Conservation (phyloP, 2,888 invertebrate species). For the Yponomeuta malinellus region DNA sequence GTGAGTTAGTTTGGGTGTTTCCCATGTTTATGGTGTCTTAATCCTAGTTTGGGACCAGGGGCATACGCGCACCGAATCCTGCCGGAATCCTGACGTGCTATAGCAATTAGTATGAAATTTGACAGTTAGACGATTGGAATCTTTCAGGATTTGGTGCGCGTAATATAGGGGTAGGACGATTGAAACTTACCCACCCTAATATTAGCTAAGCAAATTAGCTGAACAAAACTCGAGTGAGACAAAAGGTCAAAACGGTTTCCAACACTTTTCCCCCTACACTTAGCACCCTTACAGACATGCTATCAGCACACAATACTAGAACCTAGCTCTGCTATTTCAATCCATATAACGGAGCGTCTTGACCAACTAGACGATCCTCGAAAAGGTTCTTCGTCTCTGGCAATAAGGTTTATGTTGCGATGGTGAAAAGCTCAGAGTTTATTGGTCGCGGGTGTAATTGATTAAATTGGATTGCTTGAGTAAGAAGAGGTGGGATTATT, state of each 20-base stretch:
- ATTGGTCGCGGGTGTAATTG: slow-evolving; percentile 1
- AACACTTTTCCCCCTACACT: neutral
- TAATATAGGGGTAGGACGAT: too few relatives aligned
- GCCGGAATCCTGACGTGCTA: too few relatives aligned
- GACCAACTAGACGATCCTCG: neutral
- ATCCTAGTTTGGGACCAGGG: too few relatives aligned
- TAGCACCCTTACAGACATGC: neutral
- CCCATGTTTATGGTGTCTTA: too few relatives aligned
- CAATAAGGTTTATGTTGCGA: neutral
- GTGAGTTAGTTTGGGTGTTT: too few relatives aligned
- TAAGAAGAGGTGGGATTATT: neutral
- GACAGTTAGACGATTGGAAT: too few relatives aligned
- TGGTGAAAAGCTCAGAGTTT: neutral
- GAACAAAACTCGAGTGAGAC: too few relatives aligned
- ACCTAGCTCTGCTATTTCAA: neutral
- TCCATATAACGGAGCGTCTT: neutral
- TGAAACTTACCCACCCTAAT: too few relatives aligned
- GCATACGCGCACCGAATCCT: too few relatives aligned
- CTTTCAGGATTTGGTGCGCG: too few relatives aligned
- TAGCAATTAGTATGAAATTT: too few relatives aligned
- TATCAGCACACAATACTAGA: neutral
- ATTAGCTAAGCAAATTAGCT: too few relatives aligned
- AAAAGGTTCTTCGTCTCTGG: neutral
- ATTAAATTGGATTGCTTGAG: slow-evolving; percentile 8
- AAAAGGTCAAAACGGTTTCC: neutral